Evolutionary conservation across 2,797 vertebrate species (phyloP).

Genomic region (Masticophis lateralis): DNA sequence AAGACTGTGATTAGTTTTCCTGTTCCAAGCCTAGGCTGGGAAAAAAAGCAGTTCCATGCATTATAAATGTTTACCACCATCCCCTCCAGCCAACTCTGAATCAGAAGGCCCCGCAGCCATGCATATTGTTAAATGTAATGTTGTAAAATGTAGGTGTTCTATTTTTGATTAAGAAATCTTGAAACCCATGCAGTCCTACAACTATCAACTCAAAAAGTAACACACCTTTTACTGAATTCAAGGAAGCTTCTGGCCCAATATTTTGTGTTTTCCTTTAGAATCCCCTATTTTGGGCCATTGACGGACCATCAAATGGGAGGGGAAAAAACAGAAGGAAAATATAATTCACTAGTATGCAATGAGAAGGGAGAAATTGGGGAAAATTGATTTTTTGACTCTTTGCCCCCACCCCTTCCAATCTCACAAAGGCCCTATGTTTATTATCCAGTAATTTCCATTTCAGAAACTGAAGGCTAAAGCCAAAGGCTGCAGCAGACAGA

Average conservation of each 20-base stretch:
- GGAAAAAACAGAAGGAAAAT: background rate
- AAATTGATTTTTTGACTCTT: background rate
- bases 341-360: background rate
- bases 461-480: background rate
- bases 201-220: background rate
- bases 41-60: background rate
- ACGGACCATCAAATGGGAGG: background rate
- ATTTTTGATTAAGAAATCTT: background rate
- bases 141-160: background rate
- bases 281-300: background rate
- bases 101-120: background rate
- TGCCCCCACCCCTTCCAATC: background rate
- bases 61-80: background rate
- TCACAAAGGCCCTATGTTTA: background rate
- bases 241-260: background rate
- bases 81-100: background rate
- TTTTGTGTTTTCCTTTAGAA: background rate
- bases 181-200: background rate
- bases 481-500: background rate
- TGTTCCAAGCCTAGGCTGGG: background rate
- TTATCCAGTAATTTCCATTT: background rate
- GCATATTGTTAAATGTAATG: background rate
- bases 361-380: background rate
- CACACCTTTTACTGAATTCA: background rate
- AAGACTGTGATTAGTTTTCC: background rate